phyloP scores from a whole-genome alignment of 64 coral and sea anemone genomes.

The Hydrozoanthus tunicans region DNA sequence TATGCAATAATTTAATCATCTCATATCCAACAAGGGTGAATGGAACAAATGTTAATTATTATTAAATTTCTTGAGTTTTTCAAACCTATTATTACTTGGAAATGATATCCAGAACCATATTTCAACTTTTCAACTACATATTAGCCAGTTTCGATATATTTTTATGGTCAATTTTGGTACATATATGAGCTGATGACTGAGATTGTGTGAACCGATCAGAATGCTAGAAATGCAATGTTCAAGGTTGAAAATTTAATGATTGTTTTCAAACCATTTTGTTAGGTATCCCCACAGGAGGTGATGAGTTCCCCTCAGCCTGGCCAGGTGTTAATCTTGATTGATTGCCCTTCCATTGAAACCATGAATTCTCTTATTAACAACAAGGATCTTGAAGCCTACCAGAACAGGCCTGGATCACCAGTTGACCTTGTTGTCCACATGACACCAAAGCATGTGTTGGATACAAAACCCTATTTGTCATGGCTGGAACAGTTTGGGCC shows the following conservation, averaged over 20 bases:
- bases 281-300: constrained; percentile 28
- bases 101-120: too few species aligned
- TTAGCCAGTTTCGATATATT: background rate
- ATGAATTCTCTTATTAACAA: constrained; percentile 31
- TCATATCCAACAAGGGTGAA: too few species aligned
- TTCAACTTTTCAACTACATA: too few species aligned
- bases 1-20: too few species aligned
- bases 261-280: background rate
- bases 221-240: too few species aligned
- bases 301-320: constrained; percentile 7
- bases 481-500: constrained; percentile 68
- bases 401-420: constrained; percentile 11
- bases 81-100: too few species aligned
- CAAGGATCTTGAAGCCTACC: background rate
- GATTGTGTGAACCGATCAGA: too few species aligned
- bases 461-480: constrained; percentile 51
- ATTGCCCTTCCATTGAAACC: constrained; percentile 33
- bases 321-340: constrained; percentile 35
- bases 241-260: background rate
- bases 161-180: background rate
- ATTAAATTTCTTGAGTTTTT: too few species aligned
- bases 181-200: too few species aligned
- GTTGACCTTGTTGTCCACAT: constrained; percentile 68
- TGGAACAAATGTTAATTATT: too few species aligned
- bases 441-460: constrained; percentile 58